Evolutionary conservation across 30 jellyfish, hydroid and myxozoan genomes (phyloP), one percentile per base, ranked within the genome.

Genomic region (Chrysaora quinquecirrha): DNA sequence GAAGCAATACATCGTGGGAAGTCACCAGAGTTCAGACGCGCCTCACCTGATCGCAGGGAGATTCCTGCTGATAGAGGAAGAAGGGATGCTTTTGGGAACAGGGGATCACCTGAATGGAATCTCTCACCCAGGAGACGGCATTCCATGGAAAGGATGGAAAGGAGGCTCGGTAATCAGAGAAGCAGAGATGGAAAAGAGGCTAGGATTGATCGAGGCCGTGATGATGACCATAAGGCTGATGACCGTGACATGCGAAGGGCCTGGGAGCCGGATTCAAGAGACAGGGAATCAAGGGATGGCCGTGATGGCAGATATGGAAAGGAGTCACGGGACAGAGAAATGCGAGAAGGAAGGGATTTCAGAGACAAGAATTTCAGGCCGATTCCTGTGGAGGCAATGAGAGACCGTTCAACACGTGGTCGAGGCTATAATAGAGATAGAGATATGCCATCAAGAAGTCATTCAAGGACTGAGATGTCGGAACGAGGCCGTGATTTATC

Each of bases 21-120:
- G 30, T 82, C 92, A 2, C 92, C 92, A 12, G 92, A 82, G 22
- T 82, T 73, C 30, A 54, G 85, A 56, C 92, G 92, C 12, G 18
- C 68, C 9, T 65, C 92, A 2, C 92, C 92, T n/a, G 82, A 32
- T 34, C 7, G 65, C 12, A 22, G 82, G 23, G 82, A 70, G 1
- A 22, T 70, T 16, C 9, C 24, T 2, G n/a, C n/a, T 1, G 92
- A 82, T 69, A 73, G 92, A 50, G 27, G 47, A 3, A 68, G 67
- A 75, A 82, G 92, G 1, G 90, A 80, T 11, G 34, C 62, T 14
- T 43, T 80, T n/a, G 63, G 75, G 11, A 65, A 73, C 21, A 50
- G 76, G 25, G 84, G 77, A 1, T 80, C 90, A 1, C 75, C 84
- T 29, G 92, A 82, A 10, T 32, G 85, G 38, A 70, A 81, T 33